A percentile compares a stretch with the other conserved stretches of the same genome.
These are phyloP conservation scores for Hyposmocoma kahamanoa DNA, from an alignment of 1,140 invertebrate species.

Conservation along the genomic window DNA sequence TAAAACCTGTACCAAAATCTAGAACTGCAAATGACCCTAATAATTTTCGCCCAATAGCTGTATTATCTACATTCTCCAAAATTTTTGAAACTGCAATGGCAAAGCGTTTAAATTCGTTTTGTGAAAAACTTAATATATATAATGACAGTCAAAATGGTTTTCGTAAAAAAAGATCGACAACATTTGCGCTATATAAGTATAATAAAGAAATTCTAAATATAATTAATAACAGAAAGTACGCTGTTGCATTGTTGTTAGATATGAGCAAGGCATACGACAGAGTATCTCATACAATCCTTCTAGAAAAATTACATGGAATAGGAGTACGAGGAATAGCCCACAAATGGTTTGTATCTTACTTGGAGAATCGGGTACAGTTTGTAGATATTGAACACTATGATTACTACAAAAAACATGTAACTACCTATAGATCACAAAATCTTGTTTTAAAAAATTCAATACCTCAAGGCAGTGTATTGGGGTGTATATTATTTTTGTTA, in stretches of 20 bases:
- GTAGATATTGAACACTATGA: neutral
- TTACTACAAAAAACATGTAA: too few relatives aligned
- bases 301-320: conserved; percentile 6
- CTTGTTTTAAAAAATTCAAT: too few relatives aligned
- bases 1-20: neutral
- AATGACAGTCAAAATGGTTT: neutral
- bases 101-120: neutral
- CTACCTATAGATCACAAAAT: too few relatives aligned
- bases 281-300: neutral
- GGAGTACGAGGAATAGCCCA: conserved; percentile 1
- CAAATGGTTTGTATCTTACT: conserved; percentile 9
- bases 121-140: neutral
- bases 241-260: neutral
- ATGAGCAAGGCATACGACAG: conserved; percentile 5
- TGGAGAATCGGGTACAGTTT: neutral
- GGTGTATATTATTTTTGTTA: too few relatives aligned
- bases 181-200: neutral
- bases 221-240: neutral
- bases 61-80: neutral
- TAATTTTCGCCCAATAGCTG: neutral
- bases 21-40: neutral
- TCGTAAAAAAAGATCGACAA: neutral
- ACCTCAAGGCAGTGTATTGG: too few relatives aligned
- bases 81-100: neutral
- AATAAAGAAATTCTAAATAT: neutral